Evolutionary conservation across 2,888 invertebrate species (phyloP), one percentile per base, ranked within the genome.

Genomic region (Hirtodrosophila confusa): DNA sequence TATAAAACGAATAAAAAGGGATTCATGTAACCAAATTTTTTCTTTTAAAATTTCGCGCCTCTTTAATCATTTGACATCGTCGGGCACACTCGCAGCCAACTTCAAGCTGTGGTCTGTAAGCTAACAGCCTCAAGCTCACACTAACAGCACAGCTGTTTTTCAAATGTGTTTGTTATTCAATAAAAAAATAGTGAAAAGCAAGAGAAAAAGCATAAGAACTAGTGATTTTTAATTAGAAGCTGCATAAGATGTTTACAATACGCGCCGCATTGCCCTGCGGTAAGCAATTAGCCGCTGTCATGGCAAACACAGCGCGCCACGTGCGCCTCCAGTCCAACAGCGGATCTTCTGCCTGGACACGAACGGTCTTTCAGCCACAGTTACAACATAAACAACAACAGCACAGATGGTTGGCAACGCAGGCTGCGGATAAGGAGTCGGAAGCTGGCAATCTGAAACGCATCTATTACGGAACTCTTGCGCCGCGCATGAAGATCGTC

Each of bases 401-500:
- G n/a, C 45, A 37, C 50, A 68, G 68, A 61, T 65, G 75, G 55
- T 37, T 73, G 3, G 67, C 83, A 29, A 60, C 58, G 2, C 39
- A 56, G 4, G 4, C 58, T 0, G 23, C 60, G 12, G 43, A 29
- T 6, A 43, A 61, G 6, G 62, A 67, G 0, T 39, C 60, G 0
- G 56, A 79, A 4, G 33, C 23, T 12, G 49, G 17, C 2, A 35
- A 56, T n/a, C 33, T 79, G 10, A 57, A 85, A 53, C 88, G 88
- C 11, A 73, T 92, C 2, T 92, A 92, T 57, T 88, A 89, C 40
- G 98, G 97, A 0, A 92, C 93, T 1, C 90, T 97, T 54, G 93
- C 94, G 1, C 93, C 93, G 0, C 94, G 95, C 88, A 94, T 98
- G 73, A 94, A 93, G 88, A 92, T 93, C 24, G 94, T 97, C 0